These are phyloP conservation scores for Omphaloscelis lunosa DNA, from an alignment of 2,888 invertebrate species.

Conservation along the genomic window DNA sequence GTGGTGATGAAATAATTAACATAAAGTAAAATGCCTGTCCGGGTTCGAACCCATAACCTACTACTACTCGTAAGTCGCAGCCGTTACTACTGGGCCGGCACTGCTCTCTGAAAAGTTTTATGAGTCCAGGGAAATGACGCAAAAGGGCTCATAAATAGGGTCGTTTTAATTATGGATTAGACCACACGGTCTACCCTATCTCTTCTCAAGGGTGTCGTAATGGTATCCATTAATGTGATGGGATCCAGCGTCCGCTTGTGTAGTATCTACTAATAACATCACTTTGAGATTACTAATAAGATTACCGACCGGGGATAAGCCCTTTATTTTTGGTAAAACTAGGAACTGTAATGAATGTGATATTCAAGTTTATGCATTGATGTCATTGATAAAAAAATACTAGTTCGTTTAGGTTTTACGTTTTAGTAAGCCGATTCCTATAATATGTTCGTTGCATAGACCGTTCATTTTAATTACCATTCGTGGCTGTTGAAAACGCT, in stretches of 20 bases:
- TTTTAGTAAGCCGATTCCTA: neutral
- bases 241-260: constrained; percentile 7
- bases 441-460: neutral
- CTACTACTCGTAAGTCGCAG: neutral
- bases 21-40: neutral
- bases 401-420: neutral
- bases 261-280: constrained; percentile 38
- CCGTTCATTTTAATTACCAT: neutral
- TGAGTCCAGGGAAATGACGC: neutral
- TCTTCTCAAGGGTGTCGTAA: constrained; percentile 29
- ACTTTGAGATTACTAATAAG: constrained; percentile 38
- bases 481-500: neutral
- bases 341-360: neutral
- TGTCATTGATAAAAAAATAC: neutral
- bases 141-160: constrained; percentile 14
- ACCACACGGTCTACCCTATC: constrained; percentile 4
- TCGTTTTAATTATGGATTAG: constrained; percentile 31
- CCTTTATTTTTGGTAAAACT: constrained; percentile 13
- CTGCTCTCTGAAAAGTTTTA: neutral
- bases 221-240: constrained; percentile 27
- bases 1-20: neutral
- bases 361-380: neutral
- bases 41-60: neutral
- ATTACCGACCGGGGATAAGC: constrained; percentile 30
- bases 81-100: neutral